Evolutionary conservation across 2,888 invertebrate genomes (phyloP), one percentile per base, ranked within the genome.

Genomic region (Ommatoiulus sabulosus): DNA sequence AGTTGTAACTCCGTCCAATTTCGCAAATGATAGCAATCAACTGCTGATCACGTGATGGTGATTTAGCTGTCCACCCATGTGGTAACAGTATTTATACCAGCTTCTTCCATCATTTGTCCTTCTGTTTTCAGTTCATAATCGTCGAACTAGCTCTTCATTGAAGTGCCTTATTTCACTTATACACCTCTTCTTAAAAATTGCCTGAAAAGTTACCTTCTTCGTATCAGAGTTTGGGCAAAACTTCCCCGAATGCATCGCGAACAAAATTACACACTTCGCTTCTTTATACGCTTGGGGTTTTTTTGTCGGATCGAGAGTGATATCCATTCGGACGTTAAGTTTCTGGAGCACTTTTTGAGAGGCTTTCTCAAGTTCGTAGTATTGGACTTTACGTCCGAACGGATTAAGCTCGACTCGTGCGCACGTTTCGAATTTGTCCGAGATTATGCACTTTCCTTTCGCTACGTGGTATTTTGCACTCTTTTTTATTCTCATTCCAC

Each of bases 381-480:
- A 35, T 35, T 35, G 35, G 35, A 35, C 35, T 35, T 35, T 2
- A 63, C 63, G 63, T 63, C 63, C 63, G n/a, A n/a, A n/a, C n/a
- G 63, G 63, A 63, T 63, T 7, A 63, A 63, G 63, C 63, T 63
- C 7, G 20, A 20, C 20, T 20, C 63, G 0, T 63, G 63, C 63
- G 20, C 46, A 46, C 46, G 46, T 46, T 46, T 46, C 20, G 63
- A n/a, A 20, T 63, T 63, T 20, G 63, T 63, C 63, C 63, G 63
- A 63, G 63, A 63, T 63, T 20, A 7, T 20, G 63, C 63, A 63
- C 63, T 63, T 63, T 63, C 63, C n/a, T n/a, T 63, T 63, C n/a
- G 20, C 63, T 63, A 63, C 20, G n/a, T 63, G 63, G 63, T 7
- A 63, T 63, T 63, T 63, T 20, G 20, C 63, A 20, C n/a, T 63